Evolutionary conservation across 2,888 invertebrate species (phyloP).

Genomic region (Eudemis profundana): DNA sequence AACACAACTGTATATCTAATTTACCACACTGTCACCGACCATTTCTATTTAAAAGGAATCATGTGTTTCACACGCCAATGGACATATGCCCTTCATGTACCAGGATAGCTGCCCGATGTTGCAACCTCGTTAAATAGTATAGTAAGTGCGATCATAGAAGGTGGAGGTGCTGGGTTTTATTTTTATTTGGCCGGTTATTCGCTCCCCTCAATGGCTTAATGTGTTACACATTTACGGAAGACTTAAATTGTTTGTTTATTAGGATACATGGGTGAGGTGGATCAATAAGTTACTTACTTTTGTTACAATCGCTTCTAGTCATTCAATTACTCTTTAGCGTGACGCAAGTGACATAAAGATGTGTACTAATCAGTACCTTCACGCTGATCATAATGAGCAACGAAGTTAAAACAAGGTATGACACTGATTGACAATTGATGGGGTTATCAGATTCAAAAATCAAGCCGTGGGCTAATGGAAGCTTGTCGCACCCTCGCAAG

Average conservation of each 20-base stretch:
- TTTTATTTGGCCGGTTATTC: constrained; percentile 61
- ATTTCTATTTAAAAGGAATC: background rate
- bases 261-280: background rate
- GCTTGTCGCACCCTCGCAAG: constrained; percentile 49
- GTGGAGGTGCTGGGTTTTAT: constrained; percentile 49
- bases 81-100: constrained; percentile 4
- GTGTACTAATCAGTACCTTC: too few relatives aligned
- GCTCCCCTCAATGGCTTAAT: constrained; percentile 61
- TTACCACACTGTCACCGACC: constrained; percentile 58
- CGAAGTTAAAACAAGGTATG: too few relatives aligned
- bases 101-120: constrained; percentile 54
- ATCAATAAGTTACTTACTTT: constrained; percentile 14
- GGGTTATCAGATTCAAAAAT: background rate
- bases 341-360: too few relatives aligned
- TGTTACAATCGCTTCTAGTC: background rate
- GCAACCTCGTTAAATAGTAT: constrained; percentile 58
- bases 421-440: background rate
- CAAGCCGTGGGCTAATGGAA: background rate
- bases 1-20: constrained; percentile 67
- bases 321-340: too few relatives aligned
- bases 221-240: constrained; percentile 34
- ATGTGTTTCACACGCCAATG: background rate
- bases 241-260: constrained; percentile 52
- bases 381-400: too few relatives aligned
- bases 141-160: constrained; percentile 49